phyloP scores from a whole-genome alignment of 2,888 invertebrate genomes.

The Omphaloscelis lunosa region DNA sequence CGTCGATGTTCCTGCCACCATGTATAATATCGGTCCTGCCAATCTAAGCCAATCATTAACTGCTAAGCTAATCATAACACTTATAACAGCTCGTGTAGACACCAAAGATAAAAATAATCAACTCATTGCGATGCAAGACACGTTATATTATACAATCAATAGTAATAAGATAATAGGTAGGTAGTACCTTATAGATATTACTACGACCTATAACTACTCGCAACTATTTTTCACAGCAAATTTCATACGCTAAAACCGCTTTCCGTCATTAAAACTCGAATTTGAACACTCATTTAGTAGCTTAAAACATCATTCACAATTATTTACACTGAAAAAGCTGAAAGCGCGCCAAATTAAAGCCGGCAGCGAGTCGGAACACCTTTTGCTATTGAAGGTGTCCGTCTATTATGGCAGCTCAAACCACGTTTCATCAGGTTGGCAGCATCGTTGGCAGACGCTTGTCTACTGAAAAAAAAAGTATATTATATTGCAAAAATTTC shows the following conservation, averaged over 20 bases:
- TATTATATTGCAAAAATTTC: background rate
- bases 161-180: constrained; percentile 10
- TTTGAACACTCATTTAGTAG: constrained; percentile 16
- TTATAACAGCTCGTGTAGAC: background rate
- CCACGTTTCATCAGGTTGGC: constrained; percentile 6
- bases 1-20: too few species aligned
- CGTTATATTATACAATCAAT: constrained; percentile 37
- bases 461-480: background rate
- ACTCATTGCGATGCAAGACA: constrained; percentile 44
- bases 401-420: constrained; percentile 15
- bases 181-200: background rate
- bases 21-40: background rate
- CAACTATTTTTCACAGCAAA: constrained; percentile 12
- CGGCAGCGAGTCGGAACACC: constrained; percentile 20
- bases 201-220: background rate
- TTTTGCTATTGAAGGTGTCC: constrained; percentile 25
- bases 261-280: background rate
- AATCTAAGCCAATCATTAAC: constrained; percentile 10
- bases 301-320: constrained; percentile 22
- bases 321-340: constrained; percentile 24
- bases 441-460: background rate
- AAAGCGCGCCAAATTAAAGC: constrained; percentile 37
- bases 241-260: background rate
- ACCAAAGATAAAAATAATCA: constrained; percentile 8
- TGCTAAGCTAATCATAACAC: background rate